Evolutionary conservation across 2,113 vertebrate species (phyloP).

Genomic region (Hydrochoerus hydrochaeris): DNA sequence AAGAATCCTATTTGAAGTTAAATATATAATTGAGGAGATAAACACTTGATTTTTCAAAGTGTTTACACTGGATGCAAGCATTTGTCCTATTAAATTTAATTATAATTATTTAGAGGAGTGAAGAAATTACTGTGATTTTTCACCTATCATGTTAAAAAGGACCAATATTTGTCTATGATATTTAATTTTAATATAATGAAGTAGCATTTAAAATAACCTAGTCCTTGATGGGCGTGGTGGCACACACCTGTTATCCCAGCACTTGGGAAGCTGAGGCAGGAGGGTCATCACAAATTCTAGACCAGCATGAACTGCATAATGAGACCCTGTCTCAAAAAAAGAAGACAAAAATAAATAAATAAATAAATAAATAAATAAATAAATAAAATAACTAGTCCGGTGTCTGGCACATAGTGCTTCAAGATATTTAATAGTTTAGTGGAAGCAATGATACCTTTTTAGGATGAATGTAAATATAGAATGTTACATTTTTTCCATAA

Average conservation of each 20-base stretch:
- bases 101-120: constrained; percentile 10
- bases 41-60: constrained; percentile 20
- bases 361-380: no score
- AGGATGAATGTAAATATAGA: background rate
- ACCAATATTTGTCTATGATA: constrained; percentile 17
- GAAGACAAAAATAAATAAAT: no score
- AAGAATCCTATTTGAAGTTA: constrained; percentile 25
- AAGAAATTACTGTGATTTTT: constrained; percentile 41
- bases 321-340: no score
- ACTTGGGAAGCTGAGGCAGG: no score
- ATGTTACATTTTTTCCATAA: constrained; percentile 1
- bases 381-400: no score
- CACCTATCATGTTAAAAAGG: background rate
- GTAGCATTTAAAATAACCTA: background rate
- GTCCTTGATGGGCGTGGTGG: background rate
- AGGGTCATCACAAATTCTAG: no score
- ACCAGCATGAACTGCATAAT: no score
- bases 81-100: constrained; percentile 59
- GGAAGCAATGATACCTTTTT: constrained; percentile 30
- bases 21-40: background rate
- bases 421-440: constrained; percentile 57
- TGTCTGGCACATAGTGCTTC: background rate
- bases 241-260: no score
- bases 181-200: constrained; percentile 15
- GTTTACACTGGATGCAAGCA: constrained; percentile 37